phyloP scores from a whole-genome alignment of 2,888 invertebrate species.

The Drosophila borealis region DNA sequence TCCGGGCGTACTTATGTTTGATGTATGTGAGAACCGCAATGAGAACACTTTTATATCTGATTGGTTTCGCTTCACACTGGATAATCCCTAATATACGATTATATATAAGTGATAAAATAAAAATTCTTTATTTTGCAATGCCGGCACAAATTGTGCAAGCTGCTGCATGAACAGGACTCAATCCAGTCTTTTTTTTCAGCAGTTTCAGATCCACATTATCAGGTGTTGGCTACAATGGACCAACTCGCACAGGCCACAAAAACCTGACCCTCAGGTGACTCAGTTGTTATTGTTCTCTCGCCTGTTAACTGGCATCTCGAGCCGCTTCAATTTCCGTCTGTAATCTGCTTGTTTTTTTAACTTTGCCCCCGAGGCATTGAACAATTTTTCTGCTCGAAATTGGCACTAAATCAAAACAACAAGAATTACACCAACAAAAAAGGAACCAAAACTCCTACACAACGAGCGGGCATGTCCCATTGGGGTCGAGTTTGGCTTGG shows the following conservation, averaged over 20 bases:
- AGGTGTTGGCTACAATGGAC: constrained; percentile 20
- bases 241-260: constrained; percentile 5
- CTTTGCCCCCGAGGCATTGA: constrained; percentile 53
- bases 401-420: constrained; percentile 76
- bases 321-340: constrained; percentile 67
- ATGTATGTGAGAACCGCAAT: background rate
- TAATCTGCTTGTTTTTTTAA: constrained; percentile 64
- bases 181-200: constrained; percentile 1
- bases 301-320: constrained; percentile 55
- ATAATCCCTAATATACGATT: background rate
- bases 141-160: background rate
- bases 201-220: background rate
- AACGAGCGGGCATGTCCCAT: constrained; percentile 35
- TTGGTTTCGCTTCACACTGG: constrained; percentile 14
- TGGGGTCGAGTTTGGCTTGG: constrained; percentile 28
- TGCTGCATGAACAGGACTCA: background rate
- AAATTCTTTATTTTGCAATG: background rate
- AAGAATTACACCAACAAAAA: constrained; percentile 28
- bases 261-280: constrained; percentile 45
- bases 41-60: constrained; percentile 15
- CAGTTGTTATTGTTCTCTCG: constrained; percentile 43
- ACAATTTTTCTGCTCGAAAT: constrained; percentile 72
- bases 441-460: constrained; percentile 62
- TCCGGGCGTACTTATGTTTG: background rate
- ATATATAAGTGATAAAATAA: background rate